Percentiles rank a stretch among this genome's conserved stretches.
phyloP scores from a whole-genome alignment of 2,113 vertebrate species.

The Anoplopoma fimbria region DNA sequence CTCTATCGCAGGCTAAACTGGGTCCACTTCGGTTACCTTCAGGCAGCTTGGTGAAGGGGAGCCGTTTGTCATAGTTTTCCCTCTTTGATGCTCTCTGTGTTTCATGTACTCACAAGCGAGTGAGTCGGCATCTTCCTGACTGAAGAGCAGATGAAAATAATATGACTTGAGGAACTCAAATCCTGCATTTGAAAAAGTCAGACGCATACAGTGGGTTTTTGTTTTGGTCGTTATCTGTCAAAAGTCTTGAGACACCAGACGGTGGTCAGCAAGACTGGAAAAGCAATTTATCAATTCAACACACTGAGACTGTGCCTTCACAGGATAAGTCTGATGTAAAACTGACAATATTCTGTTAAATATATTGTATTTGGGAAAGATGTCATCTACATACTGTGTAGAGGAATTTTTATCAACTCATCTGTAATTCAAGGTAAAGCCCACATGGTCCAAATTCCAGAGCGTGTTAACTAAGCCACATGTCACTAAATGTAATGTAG shows the following conservation, averaged over 20 bases:
- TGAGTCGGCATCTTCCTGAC: slow-evolving; percentile 86
- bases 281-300: background rate
- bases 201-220: background rate
- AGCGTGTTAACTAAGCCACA: background rate
- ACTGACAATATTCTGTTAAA: too few species aligned
- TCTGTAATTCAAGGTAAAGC: background rate
- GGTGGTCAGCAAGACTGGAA: background rate
- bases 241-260: background rate
- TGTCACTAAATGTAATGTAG: background rate
- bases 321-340: background rate
- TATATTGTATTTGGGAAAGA: background rate
- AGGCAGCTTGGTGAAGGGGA: slow-evolving; percentile 74
- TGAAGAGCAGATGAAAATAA: slow-evolving; percentile 60
- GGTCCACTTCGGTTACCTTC: slow-evolving; percentile 81
- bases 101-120: slow-evolving; percentile 86
- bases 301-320: background rate
- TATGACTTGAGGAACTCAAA: background rate
- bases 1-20: background rate
- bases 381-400: too few species aligned
- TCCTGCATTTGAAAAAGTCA: background rate
- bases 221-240: background rate
- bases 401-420: background rate
- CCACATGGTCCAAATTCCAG: background rate
- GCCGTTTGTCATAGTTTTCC: slow-evolving; percentile 66
- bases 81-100: slow-evolving; percentile 63